phyloP scores from a whole-genome alignment of 2,888 invertebrate genomes.

The Spilosoma lubricipeda region DNA sequence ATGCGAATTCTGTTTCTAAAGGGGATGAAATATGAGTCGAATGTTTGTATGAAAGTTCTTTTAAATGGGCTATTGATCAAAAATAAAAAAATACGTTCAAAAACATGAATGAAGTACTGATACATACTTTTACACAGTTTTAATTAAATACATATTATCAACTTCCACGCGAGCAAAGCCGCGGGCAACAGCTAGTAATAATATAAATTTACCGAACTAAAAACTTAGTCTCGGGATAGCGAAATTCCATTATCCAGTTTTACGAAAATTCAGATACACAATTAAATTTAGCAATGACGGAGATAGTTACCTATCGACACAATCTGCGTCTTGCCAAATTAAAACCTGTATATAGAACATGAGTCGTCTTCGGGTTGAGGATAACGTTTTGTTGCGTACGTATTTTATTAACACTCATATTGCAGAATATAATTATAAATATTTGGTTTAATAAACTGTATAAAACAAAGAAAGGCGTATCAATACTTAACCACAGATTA shows the following conservation, averaged over 20 bases:
- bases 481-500: too few relatives aligned
- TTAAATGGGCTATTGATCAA: too few relatives aligned
- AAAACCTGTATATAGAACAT: constrained; percentile 25
- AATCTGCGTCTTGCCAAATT: constrained; percentile 31
- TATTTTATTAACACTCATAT: not conserved
- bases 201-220: too few relatives aligned
- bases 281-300: constrained; percentile 36
- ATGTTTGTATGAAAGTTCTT: too few relatives aligned
- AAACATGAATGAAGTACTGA: too few relatives aligned
- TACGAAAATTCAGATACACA: constrained; percentile 22
- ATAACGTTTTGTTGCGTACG: not conserved
- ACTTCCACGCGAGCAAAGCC: too few relatives aligned
- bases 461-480: not conserved
- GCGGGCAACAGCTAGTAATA: too few relatives aligned
- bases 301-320: constrained; percentile 1
- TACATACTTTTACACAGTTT: too few relatives aligned
- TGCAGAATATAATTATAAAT: not conserved
- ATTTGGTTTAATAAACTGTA: not conserved
- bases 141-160: too few relatives aligned
- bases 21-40: too few relatives aligned
- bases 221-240: not conserved
- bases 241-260: constrained; percentile 19
- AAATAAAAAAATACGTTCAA: too few relatives aligned
- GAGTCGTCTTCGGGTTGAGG: constrained; percentile 3
- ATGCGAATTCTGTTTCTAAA: too few relatives aligned